Base-by-base conservation (phyloP, 2,113 vertebrate species). In the Phaethornis superciliosus region DNA sequence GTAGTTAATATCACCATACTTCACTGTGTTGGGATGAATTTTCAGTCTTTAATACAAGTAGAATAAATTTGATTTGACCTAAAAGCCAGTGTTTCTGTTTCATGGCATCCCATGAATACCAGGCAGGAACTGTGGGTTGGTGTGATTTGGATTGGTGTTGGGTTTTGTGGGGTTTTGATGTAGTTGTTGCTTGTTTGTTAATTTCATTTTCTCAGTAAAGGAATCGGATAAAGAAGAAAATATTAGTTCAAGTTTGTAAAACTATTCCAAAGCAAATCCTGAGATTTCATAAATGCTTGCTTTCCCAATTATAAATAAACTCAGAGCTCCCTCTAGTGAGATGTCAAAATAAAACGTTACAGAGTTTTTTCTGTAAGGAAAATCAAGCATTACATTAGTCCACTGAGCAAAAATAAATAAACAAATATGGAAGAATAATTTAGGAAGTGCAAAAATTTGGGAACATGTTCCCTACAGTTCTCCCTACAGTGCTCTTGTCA, bases 321-420 rank as follows among this genome's bases (percentile, higher is more conserved):
- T 60, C 19, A 7, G 81, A 76, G 88, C 95, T 89, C 96, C 96
- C 94, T 95, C 95, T 95, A 88, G 93, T 86, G 94, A 77, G 20
- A 70, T 1, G 74, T 85, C 18, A 44, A 65, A 83, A 30, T 18
- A 12, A 3, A 16, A 5, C 11, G 1, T 7, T 9, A 42, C 2
- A 5, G 16, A 33, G 54, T 40, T 49, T n/a, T 12, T 2, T 19
- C 7, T 7, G 56, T 26, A 76, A 91, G 37, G 40, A 21, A 59
- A 70, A 70, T 10, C 7, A 49, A 75, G 14, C 10, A 20, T 52
- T 46, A 33, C 33, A 9, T 46, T 51, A 58, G 21, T 8, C 6
- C 7, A 33, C 5, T 4, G 49, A 49, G 54, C 14, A 49, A 54
- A 80, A 79, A 55, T 3, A 12, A 46, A 18, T 33, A 2, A 44